Evolutionary conservation across 2,113 vertebrate genomes (phyloP), one percentile per base, ranked within the genome.

Genomic region (Cynocephalus volans): DNA sequence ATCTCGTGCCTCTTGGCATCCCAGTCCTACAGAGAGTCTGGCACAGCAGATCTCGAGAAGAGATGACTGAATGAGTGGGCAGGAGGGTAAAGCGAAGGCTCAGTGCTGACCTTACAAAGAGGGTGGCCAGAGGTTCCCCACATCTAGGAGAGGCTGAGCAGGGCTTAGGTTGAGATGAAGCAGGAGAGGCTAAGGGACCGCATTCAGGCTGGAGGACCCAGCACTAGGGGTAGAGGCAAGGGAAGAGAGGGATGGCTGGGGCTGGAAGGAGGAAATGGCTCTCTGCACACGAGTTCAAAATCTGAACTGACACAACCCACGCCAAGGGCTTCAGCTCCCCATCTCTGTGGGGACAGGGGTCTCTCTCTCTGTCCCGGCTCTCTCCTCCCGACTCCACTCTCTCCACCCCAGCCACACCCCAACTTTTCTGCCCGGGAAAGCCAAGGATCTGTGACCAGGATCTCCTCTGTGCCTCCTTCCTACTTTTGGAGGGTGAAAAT

Each of bases 241-340:
- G 60, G 67, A 56, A 64, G 23, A 10, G 18, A 6, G 21, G 3
- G 19, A 50, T 33, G 41, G 23, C n/a, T 0, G 0, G 45, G 54
- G 23, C 72, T 31, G 12, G 36, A 24, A 56, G 17, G 26, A 83
- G 10, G 26, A 54, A 45, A 3, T 15, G 13, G 45, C 23, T 17
- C 41, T 8, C 28, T 15, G 70, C 7, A 28, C 15, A 54, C 36
- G 31, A 18, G 45, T 26, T 70, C n/a, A 24, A 48, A n/a, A 41
- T 14, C 6, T 56, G 54, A 67, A n/a, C 50, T 10, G 12, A 50
- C 28, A 69, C 8, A 21, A 33, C 81, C 41, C n/a, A 52, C 56
- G 36, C 9, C 50, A 21, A 56, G 12, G 23, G n/a, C n/a, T 15
- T 28, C 28, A 2, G 1, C 1, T 5, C 15, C 18, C 23, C 3